Evolutionary conservation across 2,888 invertebrate species (phyloP).

Genomic region (Neria commutata): DNA sequence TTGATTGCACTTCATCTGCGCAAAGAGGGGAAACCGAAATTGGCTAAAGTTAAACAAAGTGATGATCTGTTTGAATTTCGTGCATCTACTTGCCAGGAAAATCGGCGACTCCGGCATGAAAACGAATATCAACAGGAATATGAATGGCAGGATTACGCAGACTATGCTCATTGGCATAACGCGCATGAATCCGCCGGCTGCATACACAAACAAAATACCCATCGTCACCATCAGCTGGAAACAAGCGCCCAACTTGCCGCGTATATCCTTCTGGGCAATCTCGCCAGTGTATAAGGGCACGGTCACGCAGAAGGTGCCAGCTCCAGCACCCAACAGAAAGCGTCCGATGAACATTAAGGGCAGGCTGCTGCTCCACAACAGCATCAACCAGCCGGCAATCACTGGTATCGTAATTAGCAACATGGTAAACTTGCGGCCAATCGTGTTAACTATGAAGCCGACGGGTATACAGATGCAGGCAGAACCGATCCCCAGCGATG

Average conservation of each 20-base stretch:
- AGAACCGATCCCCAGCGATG: slow-evolving; percentile 73
- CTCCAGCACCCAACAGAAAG: slow-evolving; percentile 47
- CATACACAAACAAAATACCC: slow-evolving; percentile 78
- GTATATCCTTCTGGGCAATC: slow-evolving; percentile 77
- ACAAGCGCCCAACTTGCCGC: slow-evolving; percentile 82
- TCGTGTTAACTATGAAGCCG: slow-evolving; percentile 70
- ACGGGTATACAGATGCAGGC: slow-evolving; percentile 73
- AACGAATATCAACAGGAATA: slow-evolving; percentile 72
- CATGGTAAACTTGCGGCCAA: slow-evolving; percentile 72
- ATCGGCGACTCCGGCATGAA: slow-evolving; percentile 87
- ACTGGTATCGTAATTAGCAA: slow-evolving; percentile 66
- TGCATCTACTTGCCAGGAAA: slow-evolving; percentile 66
- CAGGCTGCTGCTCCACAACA: slow-evolving; percentile 71
- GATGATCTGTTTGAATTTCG: too few relatives aligned
- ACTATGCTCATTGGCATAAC: slow-evolving; percentile 40
- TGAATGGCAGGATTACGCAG: slow-evolving; percentile 62
- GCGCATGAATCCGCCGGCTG: slow-evolving; percentile 62
- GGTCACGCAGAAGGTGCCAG: slow-evolving; percentile 78
- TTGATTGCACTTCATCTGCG: too few relatives aligned
- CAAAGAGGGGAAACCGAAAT: too few relatives aligned
- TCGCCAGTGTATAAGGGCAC: slow-evolving; percentile 84
- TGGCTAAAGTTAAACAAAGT: too few relatives aligned
- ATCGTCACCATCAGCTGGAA: slow-evolving; percentile 83
- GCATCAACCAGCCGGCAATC: slow-evolving; percentile 74
- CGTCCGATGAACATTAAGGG: slow-evolving; percentile 47